Evolutionary conservation across 1,140 invertebrate species (phyloP), one percentile per base, ranked within the genome.

Genomic region (Solenopsis invicta): DNA sequence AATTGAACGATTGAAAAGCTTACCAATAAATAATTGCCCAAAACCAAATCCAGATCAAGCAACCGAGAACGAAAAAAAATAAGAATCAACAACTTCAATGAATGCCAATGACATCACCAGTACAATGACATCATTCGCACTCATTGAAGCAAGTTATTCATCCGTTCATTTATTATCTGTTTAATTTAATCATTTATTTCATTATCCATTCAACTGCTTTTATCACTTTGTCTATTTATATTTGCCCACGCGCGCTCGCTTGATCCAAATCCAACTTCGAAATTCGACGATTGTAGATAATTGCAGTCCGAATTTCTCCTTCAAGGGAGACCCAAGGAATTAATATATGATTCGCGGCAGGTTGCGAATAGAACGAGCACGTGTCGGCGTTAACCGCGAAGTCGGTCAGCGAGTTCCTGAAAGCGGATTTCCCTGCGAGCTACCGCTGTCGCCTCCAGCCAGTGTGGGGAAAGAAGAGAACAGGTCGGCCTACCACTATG

Each of bases 341-440:
- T 13, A 18, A 52, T 66, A 21, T n/a, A 29, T 12, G 6, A 45
- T 34, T 67, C 64, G 34, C 34, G 62, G 34, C 66, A 72, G 16
- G 48, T 48, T 9, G 48, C 16, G 29, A 12, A 52, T 41, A 45
- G 10, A 67, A 67, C 41, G 56, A 16, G 45, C 45, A 45, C 76
- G 45, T 66, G 56, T 76, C 37, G 13, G 37, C 9, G 29, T 52
- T 50, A 52, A 77, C 75, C 59, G 24, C 45, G 59, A 80, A 67
- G 56, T 77, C 74, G 74, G 37, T 67, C 48, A 45, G 45, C 62
- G 9, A 41, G 77, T 69, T 69, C 37, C 21, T 54, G 77, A 80
- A 80, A 80, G 45, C 77, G 61, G 48, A 69, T 80, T 66, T 66
- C 48, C 34, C 45, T 69, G 62, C 77, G 37, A 41, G 77, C 45